A percentile compares a stretch with the other conserved stretches of the same genome.
Conservation (phyloP, 2,888 invertebrate species). For the Rotaria magnacalcarata region DNA sequence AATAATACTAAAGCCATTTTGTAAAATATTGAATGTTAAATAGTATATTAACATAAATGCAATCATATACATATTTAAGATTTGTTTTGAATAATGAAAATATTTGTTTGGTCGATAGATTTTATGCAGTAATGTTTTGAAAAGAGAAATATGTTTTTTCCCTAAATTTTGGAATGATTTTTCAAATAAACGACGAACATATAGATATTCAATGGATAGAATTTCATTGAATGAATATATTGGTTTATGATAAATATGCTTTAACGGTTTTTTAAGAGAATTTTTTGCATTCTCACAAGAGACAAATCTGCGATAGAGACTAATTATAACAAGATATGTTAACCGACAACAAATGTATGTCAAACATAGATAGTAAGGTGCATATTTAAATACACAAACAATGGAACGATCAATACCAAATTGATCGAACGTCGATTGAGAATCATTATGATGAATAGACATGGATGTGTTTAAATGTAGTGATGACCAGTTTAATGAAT, state of each 20-base stretch:
- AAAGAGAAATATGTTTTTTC: background rate
- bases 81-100: constrained; percentile 45
- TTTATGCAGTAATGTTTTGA: background rate
- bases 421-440: constrained; percentile 13
- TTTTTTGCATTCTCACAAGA: background rate
- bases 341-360: constrained; percentile 34
- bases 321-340: background rate
- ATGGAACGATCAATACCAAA: background rate
- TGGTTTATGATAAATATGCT: constrained; percentile 33
- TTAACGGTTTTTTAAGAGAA: background rate
- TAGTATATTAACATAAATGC: constrained; percentile 44
- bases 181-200: constrained; percentile 11
- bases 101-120: background rate
- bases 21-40: constrained; percentile 37
- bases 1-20: constrained; percentile 39
- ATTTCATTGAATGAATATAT: background rate
- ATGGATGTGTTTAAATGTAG: background rate
- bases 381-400: background rate
- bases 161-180: background rate
- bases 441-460: background rate
- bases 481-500: constrained; percentile 9
- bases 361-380: constrained; percentile 32
- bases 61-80: constrained; percentile 42
- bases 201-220: background rate
- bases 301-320: background rate